Percentiles rank a stretch among this genome's conserved stretches.
Evolutionary conservation across 2,113 vertebrate species (phyloP).

Genomic region (Tragulus kanchil): DNA sequence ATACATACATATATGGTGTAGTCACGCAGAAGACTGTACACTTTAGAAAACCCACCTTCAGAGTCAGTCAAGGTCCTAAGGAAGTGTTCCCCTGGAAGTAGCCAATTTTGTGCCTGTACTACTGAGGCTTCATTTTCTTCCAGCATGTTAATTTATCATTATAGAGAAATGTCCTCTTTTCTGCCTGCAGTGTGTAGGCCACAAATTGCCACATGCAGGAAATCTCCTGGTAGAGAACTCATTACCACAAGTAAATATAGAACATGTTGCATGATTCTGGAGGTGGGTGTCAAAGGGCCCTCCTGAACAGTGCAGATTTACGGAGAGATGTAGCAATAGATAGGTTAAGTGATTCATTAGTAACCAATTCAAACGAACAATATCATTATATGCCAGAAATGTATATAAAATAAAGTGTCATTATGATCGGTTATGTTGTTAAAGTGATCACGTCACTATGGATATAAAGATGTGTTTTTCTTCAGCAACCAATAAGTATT

Average conservation of each 20-base stretch:
- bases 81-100: neutral
- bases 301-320: neutral
- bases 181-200: neutral
- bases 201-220: neutral
- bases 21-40: neutral
- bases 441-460: neutral
- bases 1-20: neutral
- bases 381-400: constrained; percentile 32
- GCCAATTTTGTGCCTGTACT: neutral
- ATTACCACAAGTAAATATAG: neutral
- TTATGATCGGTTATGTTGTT: constrained; percentile 11
- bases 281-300: neutral
- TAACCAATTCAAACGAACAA: neutral
- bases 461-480: constrained; percentile 25
- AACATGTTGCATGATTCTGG: neutral
- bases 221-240: neutral
- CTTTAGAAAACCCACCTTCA: neutral
- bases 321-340: neutral
- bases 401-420: constrained; percentile 17
- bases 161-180: neutral
- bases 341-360: constrained; percentile 30
- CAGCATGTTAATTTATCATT: neutral
- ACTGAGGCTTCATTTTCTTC: neutral
- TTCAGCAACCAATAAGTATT: constrained; percentile 40
- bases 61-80: neutral